These are phyloP conservation scores for Pithys albifrons DNA, from an alignment of 2,113 vertebrate genomes.

Conservation along the genomic window DNA sequence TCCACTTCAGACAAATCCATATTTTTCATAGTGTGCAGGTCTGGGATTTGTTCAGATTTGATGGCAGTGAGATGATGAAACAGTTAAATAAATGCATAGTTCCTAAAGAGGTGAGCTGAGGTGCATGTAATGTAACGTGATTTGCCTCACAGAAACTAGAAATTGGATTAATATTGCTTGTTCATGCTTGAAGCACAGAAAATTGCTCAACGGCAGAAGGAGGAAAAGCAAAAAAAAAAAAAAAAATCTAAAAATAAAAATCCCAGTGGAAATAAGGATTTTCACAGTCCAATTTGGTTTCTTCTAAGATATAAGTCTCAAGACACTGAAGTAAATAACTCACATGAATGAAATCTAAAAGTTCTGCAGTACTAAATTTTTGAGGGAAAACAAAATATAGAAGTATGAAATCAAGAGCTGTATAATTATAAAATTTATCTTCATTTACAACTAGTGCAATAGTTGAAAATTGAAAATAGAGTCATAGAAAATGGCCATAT, in stretches of 20 bases:
- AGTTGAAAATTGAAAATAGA: not conserved
- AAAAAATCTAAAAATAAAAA: conserved; percentile 76
- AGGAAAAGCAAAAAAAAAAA: conserved; percentile 57
- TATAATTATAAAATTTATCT: not conserved
- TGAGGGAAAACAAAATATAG: not conserved
- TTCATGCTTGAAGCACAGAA: conserved; percentile 78
- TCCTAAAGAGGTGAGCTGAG: conserved; percentile 52
- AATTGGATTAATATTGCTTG: conserved; percentile 81
- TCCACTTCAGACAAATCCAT: not conserved
- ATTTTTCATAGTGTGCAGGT: not conserved
- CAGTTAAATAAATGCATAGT: conserved; percentile 64
- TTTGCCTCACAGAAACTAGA: conserved; percentile 72
- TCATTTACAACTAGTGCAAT: not conserved
- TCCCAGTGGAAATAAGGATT: conserved; percentile 74
- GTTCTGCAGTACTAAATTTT: not conserved
- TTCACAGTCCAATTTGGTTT: conserved; percentile 72
- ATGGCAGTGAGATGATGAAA: conserved; percentile 30
- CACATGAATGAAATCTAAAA: not conserved
- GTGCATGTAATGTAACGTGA: conserved; percentile 72
- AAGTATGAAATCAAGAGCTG: not conserved
- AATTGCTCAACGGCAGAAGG: conserved; percentile 78
- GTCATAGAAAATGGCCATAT: not conserved
- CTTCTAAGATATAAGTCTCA: conserved; percentile 52
- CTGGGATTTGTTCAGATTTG: not conserved
- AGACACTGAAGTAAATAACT: conserved; percentile 30